phyloP scores from a whole-genome alignment of 2,113 vertebrate genomes.

The Dasyurus viverrinus region DNA sequence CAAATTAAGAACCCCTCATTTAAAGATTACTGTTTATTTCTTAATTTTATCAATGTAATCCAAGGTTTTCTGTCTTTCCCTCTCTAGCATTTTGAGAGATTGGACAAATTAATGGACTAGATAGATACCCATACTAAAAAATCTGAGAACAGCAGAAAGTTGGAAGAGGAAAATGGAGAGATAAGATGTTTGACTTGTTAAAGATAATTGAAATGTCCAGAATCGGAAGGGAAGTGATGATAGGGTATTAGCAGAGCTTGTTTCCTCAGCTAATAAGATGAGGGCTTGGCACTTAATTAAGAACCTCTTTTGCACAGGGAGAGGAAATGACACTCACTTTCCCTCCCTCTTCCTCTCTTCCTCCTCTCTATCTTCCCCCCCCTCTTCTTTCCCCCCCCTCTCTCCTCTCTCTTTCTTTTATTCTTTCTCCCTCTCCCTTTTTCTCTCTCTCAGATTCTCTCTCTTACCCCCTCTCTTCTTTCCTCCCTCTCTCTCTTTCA shows the following conservation, averaged over 20 bases:
- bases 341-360: background rate
- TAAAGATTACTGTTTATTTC: background rate
- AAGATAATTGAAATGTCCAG: background rate
- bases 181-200: conserved; percentile 24
- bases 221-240: conserved; percentile 9
- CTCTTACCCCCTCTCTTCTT: background rate
- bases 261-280: conserved; percentile 5
- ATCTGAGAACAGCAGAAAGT: background rate
- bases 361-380: no score
- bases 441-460: no score
- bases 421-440: no score
- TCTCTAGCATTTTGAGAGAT: background rate
- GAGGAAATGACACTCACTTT: background rate
- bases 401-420: no score
- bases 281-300: conserved; percentile 24
- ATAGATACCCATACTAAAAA: background rate
- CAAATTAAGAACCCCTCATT: background rate
- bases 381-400: no score
- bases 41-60: background rate
- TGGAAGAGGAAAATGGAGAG: background rate
- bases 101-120: background rate
- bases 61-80: background rate
- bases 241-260: background rate
- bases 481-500: no score
- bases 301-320: no score